Conservation (phyloP, 2,888 invertebrate species). For the Dasysyrphus albostriatus region DNA sequence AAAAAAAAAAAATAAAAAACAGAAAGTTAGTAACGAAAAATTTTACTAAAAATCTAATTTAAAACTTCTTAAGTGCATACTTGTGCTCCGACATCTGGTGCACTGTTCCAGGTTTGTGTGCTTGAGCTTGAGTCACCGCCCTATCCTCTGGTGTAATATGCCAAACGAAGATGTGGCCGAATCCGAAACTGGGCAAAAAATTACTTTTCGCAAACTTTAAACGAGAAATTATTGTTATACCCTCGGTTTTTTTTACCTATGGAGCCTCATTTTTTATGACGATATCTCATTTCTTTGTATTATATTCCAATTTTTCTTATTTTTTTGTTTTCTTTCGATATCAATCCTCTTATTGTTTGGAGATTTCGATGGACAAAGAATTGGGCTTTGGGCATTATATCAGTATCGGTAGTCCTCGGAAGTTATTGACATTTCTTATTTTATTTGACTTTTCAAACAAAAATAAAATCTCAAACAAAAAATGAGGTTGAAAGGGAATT, state of each 20-base stretch:
- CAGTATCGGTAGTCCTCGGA: constrained; percentile 31
- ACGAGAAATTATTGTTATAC: constrained; percentile 57
- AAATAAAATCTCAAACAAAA: background rate
- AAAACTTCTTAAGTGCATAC: constrained; percentile 74
- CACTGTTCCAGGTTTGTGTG: constrained; percentile 36
- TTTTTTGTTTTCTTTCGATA: background rate
- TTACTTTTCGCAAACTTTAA: constrained; percentile 61
- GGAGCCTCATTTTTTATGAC: constrained; percentile 6
- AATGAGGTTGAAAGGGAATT: constrained; percentile 6
- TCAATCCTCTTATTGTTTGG: background rate
- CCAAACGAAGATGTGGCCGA: constrained; percentile 34
- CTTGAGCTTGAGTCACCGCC: background rate
- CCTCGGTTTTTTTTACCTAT: background rate
- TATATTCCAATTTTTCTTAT: constrained; percentile 13
- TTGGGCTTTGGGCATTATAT: constrained; percentile 42
- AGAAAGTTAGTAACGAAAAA: constrained; percentile 35
- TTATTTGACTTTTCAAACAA: constrained; percentile 2
- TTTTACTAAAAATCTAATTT: constrained; percentile 74
- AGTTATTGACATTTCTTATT: constrained; percentile 31
- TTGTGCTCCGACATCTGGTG: constrained; percentile 73
- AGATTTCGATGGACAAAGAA: constrained; percentile 35
- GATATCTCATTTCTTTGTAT: constrained; percentile 32
- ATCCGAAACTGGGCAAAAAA: constrained; percentile 44
- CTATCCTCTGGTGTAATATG: constrained; percentile 2
- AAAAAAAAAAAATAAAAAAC: background rate